Evolutionary conservation across 2,888 invertebrate genomes (phyloP).

Genomic region (Cepaea hortensis): DNA sequence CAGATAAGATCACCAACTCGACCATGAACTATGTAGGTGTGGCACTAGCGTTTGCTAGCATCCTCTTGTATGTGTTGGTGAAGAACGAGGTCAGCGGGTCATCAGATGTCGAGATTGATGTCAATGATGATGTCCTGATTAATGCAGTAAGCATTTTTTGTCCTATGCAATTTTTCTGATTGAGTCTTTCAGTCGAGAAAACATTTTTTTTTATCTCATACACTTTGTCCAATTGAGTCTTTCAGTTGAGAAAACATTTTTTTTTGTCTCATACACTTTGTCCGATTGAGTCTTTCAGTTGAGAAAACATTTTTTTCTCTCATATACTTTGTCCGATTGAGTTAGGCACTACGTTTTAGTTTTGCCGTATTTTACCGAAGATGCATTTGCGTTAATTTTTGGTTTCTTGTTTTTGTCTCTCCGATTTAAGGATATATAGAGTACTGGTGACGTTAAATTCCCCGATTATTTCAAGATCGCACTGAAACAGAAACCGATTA

Average conservation of each 20-base stretch:
- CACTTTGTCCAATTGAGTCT: neutral
- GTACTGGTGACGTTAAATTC: no score
- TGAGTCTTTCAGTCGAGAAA: neutral
- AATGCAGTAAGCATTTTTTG: constrained; percentile 6
- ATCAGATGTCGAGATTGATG: constrained; percentile 41
- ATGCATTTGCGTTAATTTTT: no score
- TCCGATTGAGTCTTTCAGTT: neutral
- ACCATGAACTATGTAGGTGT: constrained; percentile 73
- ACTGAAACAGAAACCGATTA: no score
- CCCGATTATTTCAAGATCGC: no score
- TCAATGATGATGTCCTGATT: constrained; percentile 32
- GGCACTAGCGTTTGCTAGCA: constrained; percentile 67
- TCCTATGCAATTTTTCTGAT: neutral
- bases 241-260: neutral
- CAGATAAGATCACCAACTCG: constrained; percentile 65
- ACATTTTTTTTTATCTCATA: neutral
- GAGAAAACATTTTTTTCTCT: neutral
- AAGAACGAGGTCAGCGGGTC: constrained; percentile 62
- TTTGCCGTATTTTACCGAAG: no score
- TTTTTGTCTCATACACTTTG: neutral
- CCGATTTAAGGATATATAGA: no score
- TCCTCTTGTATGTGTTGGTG: constrained; percentile 69
- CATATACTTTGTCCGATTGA: neutral
- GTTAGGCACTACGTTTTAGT: no score
- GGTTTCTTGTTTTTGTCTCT: no score